Evolutionary conservation across 2,888 invertebrate genomes (phyloP), one percentile per base, ranked within the genome.

Genomic region (Sarcophaga carnaria): DNA sequence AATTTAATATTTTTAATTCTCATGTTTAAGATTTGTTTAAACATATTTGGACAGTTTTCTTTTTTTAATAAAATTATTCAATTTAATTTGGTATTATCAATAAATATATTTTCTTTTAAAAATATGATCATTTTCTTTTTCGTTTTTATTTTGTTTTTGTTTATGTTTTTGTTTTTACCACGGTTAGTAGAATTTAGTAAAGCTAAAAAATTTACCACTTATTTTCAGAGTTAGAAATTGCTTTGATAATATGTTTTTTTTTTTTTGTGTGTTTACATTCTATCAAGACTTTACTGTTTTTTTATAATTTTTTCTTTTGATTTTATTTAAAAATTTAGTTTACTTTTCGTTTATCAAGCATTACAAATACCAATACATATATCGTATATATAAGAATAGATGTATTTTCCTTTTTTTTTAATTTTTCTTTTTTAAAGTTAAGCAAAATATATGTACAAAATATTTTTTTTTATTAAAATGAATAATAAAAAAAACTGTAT

Each of bases 311-410:
- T 81, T 77, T 62, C 72, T 75, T 78, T 75, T 83, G 85, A 88
- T 37, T 37, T 88, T 88, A 88, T 59, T 72, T 72, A 54, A 20
- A 86, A 85, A 86, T 70, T 78, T 85, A 82, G 77, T 87, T 88
- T 70, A 76, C 84, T 83, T 75, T 87, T 85, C 85, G 88, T 86
- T 71, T 80, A 84, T 90, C 89, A 85, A 85, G 78, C 81, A 72
- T 75, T 80, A 80, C 67, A 72, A 54, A 54, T 77, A 75, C 75
- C 82, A 76, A 79, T 74, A 70, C 22, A 11, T 63, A 60, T 66
- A 54, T 80, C 67, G 12, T 37, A 45, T 60, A 59, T 80, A 74
- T 80, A 37, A 54, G 37, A 80, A 85, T 74, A 71, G 75, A 71
- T 67, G 63, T 64, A 8, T 74, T 81, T 67, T 45, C 17, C 4